These are phyloP conservation scores for Halichoeres trimaculatus DNA, from an alignment of 2,113 vertebrate species.

Conservation along the genomic window DNA sequence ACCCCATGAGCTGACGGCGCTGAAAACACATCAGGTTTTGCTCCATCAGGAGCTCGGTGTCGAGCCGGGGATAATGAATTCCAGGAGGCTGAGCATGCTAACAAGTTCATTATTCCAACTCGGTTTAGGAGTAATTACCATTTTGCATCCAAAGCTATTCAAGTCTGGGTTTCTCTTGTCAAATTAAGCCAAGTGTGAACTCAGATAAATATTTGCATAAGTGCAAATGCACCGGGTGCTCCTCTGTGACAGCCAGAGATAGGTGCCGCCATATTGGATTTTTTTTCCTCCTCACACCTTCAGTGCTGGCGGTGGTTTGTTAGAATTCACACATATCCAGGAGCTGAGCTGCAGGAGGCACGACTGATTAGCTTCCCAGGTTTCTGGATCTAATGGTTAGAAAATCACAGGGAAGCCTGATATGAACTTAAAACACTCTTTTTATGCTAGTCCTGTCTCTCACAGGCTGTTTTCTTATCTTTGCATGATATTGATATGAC, in stretches of 20 bases:
- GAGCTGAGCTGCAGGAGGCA: background rate
- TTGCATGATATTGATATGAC: constrained; percentile 18
- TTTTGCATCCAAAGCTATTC: constrained; percentile 78
- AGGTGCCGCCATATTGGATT: constrained; percentile 8
- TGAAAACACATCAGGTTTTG: constrained; percentile 67
- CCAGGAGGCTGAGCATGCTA: constrained; percentile 80
- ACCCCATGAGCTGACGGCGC: constrained; percentile 25
- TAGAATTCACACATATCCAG: constrained; percentile 6
- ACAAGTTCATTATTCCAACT: constrained; percentile 79
- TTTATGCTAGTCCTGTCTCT: background rate
- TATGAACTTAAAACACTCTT: constrained; percentile 16
- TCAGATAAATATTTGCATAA: constrained; percentile 76
- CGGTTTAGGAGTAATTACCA: constrained; percentile 79
- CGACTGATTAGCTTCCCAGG: background rate
- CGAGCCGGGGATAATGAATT: constrained; percentile 70
- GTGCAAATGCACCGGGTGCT: constrained; percentile 10
- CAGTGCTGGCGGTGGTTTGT: background rate
- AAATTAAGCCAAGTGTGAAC: constrained; percentile 73
- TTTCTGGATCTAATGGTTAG: background rate
- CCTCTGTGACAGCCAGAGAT: constrained; percentile 29
- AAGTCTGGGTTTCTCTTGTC: constrained; percentile 69
- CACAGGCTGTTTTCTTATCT: constrained; percentile 17
- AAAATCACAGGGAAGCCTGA: background rate
- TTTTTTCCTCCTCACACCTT: background rate
- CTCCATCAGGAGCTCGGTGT: constrained; percentile 48